Conservation (phyloP, 23 tunicate species). For the Styela clava region DNA sequence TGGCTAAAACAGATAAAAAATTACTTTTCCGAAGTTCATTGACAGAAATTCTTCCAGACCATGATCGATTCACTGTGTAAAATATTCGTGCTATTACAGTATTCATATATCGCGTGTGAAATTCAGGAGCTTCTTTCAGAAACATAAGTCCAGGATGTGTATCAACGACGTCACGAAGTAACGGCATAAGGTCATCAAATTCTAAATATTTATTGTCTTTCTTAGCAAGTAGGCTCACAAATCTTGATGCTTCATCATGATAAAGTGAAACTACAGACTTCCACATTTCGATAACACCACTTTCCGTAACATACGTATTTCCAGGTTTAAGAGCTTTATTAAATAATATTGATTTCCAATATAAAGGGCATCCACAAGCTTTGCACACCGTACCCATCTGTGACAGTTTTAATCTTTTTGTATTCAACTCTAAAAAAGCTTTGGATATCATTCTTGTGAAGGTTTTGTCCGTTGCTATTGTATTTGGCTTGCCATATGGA, state of each 20-base stretch:
- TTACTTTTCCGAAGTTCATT: conserved; percentile 43
- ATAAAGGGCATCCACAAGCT: conserved; percentile 42
- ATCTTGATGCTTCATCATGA: conserved; percentile 86
- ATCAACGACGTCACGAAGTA: conserved; percentile 39
- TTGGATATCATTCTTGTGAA: background rate
- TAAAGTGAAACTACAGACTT: background rate
- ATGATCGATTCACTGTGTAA: conserved; percentile 45
- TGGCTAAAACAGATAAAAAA: conserved; percentile 30
- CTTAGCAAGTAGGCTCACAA: conserved; percentile 30
- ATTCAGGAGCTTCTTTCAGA: conserved; percentile 49
- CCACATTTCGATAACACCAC: conserved; percentile 33
- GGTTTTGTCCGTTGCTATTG: background rate
- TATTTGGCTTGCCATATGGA: conserved; percentile 33
- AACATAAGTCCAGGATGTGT: conserved; percentile 52
- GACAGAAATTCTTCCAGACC: conserved; percentile 48
- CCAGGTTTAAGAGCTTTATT: background rate
- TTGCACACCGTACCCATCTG: conserved; percentile 22
- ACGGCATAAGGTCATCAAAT: conserved; percentile 10
- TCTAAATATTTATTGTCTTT: background rate
- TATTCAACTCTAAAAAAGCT: background rate
- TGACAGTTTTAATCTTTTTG: background rate
- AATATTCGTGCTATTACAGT: conserved; percentile 55
- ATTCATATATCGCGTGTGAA: conserved; percentile 59
- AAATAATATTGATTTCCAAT: conserved; percentile 37
- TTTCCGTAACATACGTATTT: conserved; percentile 1